Evolutionary conservation across 2,797 vertebrate genomes (phyloP).

Genomic region (Nyctalus aviator): DNA sequence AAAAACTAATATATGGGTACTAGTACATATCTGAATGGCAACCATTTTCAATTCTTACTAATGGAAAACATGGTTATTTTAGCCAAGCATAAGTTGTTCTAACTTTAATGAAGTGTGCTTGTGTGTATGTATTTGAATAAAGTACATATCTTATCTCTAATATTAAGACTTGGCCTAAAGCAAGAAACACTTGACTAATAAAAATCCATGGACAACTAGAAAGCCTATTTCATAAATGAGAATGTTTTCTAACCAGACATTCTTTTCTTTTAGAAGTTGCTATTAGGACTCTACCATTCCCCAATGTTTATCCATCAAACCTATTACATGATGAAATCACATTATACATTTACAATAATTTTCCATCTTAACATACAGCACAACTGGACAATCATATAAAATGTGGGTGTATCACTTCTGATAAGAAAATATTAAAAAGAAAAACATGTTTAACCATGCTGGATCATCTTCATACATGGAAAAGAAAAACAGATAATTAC

Average conservation of each 20-base stretch:
- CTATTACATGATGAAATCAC: neutral
- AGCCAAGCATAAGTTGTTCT: neutral
- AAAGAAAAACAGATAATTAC: neutral
- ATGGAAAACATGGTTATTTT: neutral
- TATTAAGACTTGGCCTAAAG: neutral
- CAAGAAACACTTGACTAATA: neutral
- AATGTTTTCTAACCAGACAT: slow-evolving; percentile 12
- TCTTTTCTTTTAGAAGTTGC: slow-evolving; percentile 1
- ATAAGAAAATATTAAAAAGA: neutral
- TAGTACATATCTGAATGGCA: neutral
- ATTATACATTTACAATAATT: slow-evolving; percentile 40
- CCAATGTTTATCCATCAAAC: neutral
- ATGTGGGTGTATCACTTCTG: neutral
- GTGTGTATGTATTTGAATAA: neutral
- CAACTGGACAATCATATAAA: neutral
- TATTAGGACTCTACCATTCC: neutral
- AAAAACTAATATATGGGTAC: neutral
- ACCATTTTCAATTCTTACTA: neutral
- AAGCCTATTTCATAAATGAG: neutral
- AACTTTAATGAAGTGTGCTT: neutral
- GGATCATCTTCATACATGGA: neutral
- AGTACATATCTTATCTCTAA: neutral
- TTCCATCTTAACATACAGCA: neutral
- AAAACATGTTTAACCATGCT: neutral
- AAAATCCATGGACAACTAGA: neutral